Base-by-base conservation (phyloP, 2,113 vertebrate genomes). In the Gambusia holbrooki region DNA sequence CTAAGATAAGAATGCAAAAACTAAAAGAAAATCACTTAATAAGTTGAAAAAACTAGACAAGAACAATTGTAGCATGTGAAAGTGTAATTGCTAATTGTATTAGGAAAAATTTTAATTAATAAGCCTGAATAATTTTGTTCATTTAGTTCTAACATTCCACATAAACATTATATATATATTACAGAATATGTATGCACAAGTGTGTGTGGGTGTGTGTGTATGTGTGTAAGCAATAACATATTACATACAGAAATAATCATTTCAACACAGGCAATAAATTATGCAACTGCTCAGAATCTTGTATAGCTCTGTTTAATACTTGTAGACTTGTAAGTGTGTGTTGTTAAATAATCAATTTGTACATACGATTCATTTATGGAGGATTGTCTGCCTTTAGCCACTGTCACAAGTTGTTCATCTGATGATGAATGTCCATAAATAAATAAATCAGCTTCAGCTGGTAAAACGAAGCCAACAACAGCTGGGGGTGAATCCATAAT, bases 361-460 rank as follows among this genome's bases (percentile, higher is more conserved):
- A 64, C 69, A 77, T 15, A 64, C 60, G 17, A 73, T 62, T 58
- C 33, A 63, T 13, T 61, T 61, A 67, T 48, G 66, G 62, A 61
- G 29, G 27, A 63, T 73, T 42, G 51, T 70, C 66, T 71, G 63
- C 61, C 60, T 60, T 63, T 62, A 42, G 77, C 74, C 15, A n/a
- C 62, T 71, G 65, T 83, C 40, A 72, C 51, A 40, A 27, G 32
- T 66, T 62, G 22, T 32, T 35, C 33, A 69, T 73, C 75, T 81
- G 76, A 81, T 71, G 68, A 86, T 76, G 63, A 67, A 81, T 81
- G 78, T 14, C 29, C 19, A 63, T 72, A 37, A 60, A 71, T 74
- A 30, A 68, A 68, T 74, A 4, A 82, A 69, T 79, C 8, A 1
- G 17, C 32, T 33, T 69, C 25, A n/a, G 22, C 51, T 58, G 48